A percentile compares a stretch with the other conserved stretches of the same genome.
Conservation (phyloP, 1,140 invertebrate species). For the Micrasema minimum region DNA sequence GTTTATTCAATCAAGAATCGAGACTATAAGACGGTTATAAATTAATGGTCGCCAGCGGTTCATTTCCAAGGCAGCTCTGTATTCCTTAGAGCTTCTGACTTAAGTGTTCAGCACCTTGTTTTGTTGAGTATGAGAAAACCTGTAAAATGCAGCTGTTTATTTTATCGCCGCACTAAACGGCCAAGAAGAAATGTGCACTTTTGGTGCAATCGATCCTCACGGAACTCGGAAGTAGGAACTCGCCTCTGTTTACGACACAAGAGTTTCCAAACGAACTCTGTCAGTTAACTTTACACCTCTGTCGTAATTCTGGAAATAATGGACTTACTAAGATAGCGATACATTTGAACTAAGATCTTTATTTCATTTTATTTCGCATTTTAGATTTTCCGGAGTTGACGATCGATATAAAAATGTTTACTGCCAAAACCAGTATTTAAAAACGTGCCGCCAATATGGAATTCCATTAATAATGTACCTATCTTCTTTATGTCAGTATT, state of each 20-base stretch:
- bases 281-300: slow-evolving; percentile 13
- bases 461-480: too few relatives aligned
- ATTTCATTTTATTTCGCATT: neutral
- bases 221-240: slow-evolving; percentile 7
- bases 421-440: too few relatives aligned
- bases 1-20: too few relatives aligned
- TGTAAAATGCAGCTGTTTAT: slow-evolving; percentile 33
- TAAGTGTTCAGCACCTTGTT: neutral
- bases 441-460: too few relatives aligned
- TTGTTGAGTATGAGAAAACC: slow-evolving; percentile 29
- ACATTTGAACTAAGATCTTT: neutral
- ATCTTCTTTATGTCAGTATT: too few relatives aligned
- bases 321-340: slow-evolving; percentile 1
- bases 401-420: too few relatives aligned
- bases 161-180: slow-evolving; percentile 24
- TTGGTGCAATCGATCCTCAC: slow-evolving; percentile 16
- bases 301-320: neutral
- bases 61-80: too few relatives aligned
- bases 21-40: too few relatives aligned
- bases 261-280: neutral
- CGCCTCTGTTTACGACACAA: slow-evolving; percentile 3
- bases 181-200: slow-evolving; percentile 27
- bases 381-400: neutral
- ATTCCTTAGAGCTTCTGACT: neutral
- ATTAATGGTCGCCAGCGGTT: too few relatives aligned